These are phyloP conservation scores for Montipora capricornis DNA, from an alignment of 64 coral and sea anemone species.

Conservation along the genomic window DNA sequence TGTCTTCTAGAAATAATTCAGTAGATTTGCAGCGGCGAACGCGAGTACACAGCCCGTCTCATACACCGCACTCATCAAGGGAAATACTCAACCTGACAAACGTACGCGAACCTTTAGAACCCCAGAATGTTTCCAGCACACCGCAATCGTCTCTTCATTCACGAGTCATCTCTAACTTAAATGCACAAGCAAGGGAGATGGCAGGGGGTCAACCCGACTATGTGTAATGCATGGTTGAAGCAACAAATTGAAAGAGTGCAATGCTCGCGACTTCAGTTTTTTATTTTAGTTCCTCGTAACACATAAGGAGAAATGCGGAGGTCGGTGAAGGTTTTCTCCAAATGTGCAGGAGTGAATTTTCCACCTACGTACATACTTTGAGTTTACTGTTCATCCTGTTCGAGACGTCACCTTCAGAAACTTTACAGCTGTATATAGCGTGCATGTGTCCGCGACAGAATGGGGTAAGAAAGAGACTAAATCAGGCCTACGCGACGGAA, in stretches of 20 bases:
- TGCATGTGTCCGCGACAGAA: no score
- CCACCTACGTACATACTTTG: no score
- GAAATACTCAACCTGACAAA: constrained; percentile 29
- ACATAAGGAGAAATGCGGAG: no score
- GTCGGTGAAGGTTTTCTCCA: no score
- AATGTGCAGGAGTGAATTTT: no score
- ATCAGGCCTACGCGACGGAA: no score
- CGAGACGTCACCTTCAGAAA: not conserved
- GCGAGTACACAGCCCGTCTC: not conserved
- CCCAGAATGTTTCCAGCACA: not conserved
- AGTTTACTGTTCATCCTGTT: no score
- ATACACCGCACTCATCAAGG: constrained; percentile 10
- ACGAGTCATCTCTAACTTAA: constrained; percentile 60
- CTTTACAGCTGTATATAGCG: not conserved
- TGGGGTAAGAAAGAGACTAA: no score
- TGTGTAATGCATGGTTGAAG: constrained; percentile 38
- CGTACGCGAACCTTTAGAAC: constrained; percentile 16
- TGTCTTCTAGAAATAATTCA: constrained; percentile 81
- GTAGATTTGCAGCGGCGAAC: constrained; percentile 14
- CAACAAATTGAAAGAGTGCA: not conserved
- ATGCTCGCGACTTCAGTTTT: not conserved
- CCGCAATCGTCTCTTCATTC: constrained; percentile 48
- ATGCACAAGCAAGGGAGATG: constrained; percentile 74
- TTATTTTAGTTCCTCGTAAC: not conserved
- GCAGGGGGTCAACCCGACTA: constrained; percentile 85